Conservation (phyloP, 1,140 invertebrate genomes). For the Heliconius nattereri region DNA sequence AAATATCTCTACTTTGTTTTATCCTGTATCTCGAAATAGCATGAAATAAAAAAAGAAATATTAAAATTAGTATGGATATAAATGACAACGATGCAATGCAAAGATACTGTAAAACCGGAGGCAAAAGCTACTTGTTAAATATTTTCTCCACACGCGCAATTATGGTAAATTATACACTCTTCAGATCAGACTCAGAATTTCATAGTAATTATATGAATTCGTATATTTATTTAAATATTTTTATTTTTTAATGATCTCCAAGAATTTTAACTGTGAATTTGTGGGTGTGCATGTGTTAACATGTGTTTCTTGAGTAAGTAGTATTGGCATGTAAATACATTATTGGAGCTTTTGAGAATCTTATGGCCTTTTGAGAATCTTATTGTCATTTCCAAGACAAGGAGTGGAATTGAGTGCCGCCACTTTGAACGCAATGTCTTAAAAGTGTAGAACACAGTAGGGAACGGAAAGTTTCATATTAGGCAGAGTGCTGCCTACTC, state of each 20-base stretch:
- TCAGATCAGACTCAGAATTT: neutral
- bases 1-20: too few relatives aligned
- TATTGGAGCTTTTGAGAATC: neutral
- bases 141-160: neutral
- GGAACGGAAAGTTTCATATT: too few relatives aligned
- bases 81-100: neutral
- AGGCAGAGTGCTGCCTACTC: too few relatives aligned
- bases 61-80: neutral
- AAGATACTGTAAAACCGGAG: neutral
- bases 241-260: neutral
- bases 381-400: too few relatives aligned
- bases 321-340: neutral
- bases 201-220: neutral
- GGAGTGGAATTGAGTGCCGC: too few relatives aligned
- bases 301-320: neutral
- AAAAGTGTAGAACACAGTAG: too few relatives aligned
- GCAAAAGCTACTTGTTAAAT: neutral
- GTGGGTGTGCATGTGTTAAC: neutral
- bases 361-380: too few relatives aligned
- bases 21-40: too few relatives aligned
- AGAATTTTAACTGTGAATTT: neutral
- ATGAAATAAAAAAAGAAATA: neutral
- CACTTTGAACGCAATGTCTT: too few relatives aligned
- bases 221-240: neutral
- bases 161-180: constrained; percentile 1